These are phyloP conservation scores for Nettapus auritus DNA, from an alignment of 2,113 vertebrate species.

Conservation along the genomic window DNA sequence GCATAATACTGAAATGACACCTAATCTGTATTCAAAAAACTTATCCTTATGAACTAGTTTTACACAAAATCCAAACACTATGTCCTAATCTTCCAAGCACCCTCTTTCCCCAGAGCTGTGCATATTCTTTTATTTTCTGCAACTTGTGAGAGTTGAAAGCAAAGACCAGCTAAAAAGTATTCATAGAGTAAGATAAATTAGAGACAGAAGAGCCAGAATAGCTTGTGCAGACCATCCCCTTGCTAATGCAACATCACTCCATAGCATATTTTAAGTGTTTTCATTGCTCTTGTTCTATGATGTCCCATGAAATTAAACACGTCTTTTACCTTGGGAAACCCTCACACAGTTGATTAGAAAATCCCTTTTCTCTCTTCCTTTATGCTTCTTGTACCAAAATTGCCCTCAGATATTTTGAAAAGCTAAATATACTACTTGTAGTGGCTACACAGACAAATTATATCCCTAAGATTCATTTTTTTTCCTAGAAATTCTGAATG, in stretches of 20 bases:
- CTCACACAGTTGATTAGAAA: not conserved
- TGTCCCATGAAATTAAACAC: not conserved
- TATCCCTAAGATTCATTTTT: not conserved
- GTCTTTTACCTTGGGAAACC: not conserved
- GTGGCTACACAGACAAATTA: not conserved
- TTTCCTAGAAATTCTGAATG: not conserved
- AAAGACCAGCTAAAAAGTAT: not conserved
- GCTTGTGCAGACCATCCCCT: not conserved
- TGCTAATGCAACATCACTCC: not conserved
- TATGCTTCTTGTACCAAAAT: not conserved
- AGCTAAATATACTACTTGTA: not conserved
- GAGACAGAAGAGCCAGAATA: not conserved
- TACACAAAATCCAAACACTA: not conserved
- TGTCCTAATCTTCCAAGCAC: not conserved
- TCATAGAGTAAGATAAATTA: not conserved
- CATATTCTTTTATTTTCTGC: not conserved
- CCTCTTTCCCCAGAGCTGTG: not conserved
- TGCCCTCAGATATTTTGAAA: not conserved
- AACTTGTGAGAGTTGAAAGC: not conserved
- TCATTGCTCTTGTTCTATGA: not conserved
- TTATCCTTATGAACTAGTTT: not conserved
- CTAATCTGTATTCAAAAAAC: not conserved
- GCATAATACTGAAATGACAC: not conserved
- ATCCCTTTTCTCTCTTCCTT: not conserved
- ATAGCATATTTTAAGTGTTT: not conserved